A percentile compares a stretch with the other conserved stretches of the same genome.
Conservation (phyloP, 92 coral and sea anemone genomes). For the Pocillopora grandis region DNA sequence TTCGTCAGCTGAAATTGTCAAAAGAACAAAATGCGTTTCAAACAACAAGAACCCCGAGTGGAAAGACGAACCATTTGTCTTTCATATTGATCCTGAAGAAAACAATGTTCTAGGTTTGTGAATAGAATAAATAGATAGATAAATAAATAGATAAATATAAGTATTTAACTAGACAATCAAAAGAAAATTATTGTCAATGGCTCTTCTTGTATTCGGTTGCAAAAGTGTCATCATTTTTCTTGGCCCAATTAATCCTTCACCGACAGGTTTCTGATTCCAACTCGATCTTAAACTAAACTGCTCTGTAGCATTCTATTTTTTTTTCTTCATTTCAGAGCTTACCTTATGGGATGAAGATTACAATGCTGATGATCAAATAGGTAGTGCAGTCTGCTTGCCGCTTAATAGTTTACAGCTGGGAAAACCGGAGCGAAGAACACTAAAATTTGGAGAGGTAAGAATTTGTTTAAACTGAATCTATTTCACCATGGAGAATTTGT, state of each 20-base stretch:
- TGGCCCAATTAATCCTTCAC: too few species aligned
- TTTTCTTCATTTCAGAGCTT: slow-evolving; percentile 22
- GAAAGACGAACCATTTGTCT: slow-evolving; percentile 43
- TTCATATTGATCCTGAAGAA: slow-evolving; percentile 47
- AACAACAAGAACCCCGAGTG: slow-evolving; percentile 52
- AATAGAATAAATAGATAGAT: not conserved
- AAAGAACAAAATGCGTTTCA: slow-evolving; percentile 37
- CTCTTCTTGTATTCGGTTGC: too few species aligned
- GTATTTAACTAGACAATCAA: too few species aligned
- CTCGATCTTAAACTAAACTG: not conserved
- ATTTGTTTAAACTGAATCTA: not conserved
- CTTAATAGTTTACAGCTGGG: slow-evolving; percentile 12
- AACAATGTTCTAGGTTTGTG: slow-evolving; percentile 48
- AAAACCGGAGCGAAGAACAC: slow-evolving; percentile 21
- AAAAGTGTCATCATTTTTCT: too few species aligned
- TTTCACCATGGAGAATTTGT: too few species aligned
- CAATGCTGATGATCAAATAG: slow-evolving; percentile 48
- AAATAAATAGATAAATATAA: too few species aligned
- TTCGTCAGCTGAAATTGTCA: slow-evolving; percentile 35
- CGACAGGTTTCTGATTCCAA: too few species aligned
- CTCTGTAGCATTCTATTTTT: not conserved
- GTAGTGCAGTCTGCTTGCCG: slow-evolving; percentile 14
- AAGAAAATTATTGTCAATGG: too few species aligned
- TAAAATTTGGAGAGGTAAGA: slow-evolving; percentile 43
- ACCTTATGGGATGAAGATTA: slow-evolving; percentile 51